Conservation (phyloP, 2,888 invertebrate species). For the Oithona nana region DNA sequence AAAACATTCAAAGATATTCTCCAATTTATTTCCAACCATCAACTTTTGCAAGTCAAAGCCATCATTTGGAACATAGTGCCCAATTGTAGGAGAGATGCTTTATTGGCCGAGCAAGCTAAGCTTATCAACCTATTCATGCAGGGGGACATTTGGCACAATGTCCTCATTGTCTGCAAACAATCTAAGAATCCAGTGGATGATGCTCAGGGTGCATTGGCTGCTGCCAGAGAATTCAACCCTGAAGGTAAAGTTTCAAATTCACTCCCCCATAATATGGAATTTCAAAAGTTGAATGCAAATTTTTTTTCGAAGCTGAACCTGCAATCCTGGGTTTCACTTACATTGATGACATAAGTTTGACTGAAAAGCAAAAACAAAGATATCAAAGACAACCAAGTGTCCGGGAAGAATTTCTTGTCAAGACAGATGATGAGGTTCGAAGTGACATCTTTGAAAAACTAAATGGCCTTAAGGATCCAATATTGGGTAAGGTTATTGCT, state of each 20-base stretch:
- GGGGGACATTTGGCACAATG: slow-evolving; percentile 11
- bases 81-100: background rate
- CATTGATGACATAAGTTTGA: background rate
- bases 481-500: background rate
- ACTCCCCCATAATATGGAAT: too few species aligned
- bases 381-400: background rate
- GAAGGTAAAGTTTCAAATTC: too few species aligned
- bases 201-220: background rate
- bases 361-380: background rate
- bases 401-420: slow-evolving; percentile 3
- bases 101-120: slow-evolving; percentile 2
- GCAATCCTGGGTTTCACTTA: background rate
- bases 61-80: slow-evolving; percentile 12
- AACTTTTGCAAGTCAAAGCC: slow-evolving; percentile 6
- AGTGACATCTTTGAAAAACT: background rate
- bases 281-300: too few species aligned
- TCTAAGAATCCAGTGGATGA: slow-evolving; percentile 8
- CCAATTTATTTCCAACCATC: slow-evolving; percentile 3
- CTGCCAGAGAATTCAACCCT: background rate
- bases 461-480: background rate
- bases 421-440: slow-evolving; percentile 6
- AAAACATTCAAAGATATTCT: slow-evolving; percentile 13
- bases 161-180: slow-evolving; percentile 11
- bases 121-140: slow-evolving; percentile 4
- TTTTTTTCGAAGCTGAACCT: too few species aligned